These are phyloP conservation scores for Macropus fuliginosus DNA, from an alignment of 2,797 vertebrate species.

Conservation along the genomic window DNA sequence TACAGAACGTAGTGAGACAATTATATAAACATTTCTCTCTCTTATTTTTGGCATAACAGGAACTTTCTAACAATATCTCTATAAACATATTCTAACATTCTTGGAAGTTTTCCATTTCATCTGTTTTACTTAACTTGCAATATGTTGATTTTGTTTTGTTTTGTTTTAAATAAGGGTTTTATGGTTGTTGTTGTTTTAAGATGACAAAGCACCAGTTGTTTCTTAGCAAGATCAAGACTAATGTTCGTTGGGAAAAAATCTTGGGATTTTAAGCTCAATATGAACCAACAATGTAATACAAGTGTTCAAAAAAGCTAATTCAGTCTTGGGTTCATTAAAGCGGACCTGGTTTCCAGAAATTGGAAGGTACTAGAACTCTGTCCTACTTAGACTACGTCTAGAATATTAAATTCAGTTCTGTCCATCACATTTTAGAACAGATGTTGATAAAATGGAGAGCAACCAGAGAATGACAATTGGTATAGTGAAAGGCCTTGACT, in stretches of 20 bases:
- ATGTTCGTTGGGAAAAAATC: background rate
- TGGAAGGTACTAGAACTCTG: background rate
- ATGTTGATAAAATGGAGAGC: background rate
- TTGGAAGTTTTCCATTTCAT: constrained; percentile 40
- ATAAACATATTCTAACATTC: constrained; percentile 54
- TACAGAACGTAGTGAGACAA: constrained; percentile 33
- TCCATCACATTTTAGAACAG: background rate
- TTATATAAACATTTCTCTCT: constrained; percentile 44
- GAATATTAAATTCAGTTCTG: background rate
- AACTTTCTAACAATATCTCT: constrained; percentile 47
- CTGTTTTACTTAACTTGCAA: constrained; percentile 13
- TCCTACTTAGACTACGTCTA: background rate
- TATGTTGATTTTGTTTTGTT: constrained; percentile 9
- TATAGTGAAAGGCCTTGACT: background rate
- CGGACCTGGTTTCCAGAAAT: background rate
- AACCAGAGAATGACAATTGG: background rate
- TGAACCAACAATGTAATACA: background rate
- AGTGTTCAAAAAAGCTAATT: background rate
- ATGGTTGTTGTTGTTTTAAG: constrained; percentile 11
- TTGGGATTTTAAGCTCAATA: background rate
- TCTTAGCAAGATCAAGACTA: background rate
- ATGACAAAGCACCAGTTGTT: constrained; percentile 19
- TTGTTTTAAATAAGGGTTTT: background rate
- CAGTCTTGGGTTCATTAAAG: background rate
- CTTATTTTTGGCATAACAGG: constrained; percentile 14